phyloP scores from a whole-genome alignment of 1,140 invertebrate genomes.

The Dendrolimus punctatus region DNA sequence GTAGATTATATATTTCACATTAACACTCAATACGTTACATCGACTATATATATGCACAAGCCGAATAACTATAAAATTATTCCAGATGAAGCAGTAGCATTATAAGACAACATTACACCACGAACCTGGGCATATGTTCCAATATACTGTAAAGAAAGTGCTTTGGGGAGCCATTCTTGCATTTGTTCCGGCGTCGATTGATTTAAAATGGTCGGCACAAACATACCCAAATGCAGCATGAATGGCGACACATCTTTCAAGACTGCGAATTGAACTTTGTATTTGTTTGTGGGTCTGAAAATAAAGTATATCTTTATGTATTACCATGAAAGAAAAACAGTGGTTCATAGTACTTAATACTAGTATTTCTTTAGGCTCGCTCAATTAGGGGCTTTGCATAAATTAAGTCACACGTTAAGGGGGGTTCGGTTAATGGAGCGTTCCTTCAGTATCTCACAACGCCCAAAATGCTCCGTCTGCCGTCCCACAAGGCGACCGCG shows the following conservation, averaged over 20 bases:
- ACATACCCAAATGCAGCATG: constrained; percentile 90
- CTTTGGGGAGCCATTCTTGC: constrained; percentile 83
- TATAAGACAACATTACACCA: neutral
- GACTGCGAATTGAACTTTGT: constrained; percentile 64
- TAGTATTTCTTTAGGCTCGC: too few relatives aligned
- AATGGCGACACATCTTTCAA: constrained; percentile 86
- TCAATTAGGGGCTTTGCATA: too few relatives aligned
- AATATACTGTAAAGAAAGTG: constrained; percentile 84
- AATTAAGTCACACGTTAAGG: too few relatives aligned
- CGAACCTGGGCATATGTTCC: constrained; percentile 91
- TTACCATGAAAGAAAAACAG: too few relatives aligned
- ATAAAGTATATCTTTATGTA: neutral
- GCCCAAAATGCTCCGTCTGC: too few relatives aligned
- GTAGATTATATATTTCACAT: neutral
- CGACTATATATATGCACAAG: too few relatives aligned
- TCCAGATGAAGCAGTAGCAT: too few relatives aligned
- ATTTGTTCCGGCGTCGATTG: constrained; percentile 88
- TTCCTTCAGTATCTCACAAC: too few relatives aligned
- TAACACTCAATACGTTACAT: neutral
- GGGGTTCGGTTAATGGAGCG: too few relatives aligned
- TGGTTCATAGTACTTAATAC: too few relatives aligned
- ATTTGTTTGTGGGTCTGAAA: constrained; percentile 22
- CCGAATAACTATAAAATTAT: too few relatives aligned
- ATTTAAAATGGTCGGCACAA: constrained; percentile 87
- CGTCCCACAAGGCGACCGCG: too few relatives aligned